Base-by-base conservation (phyloP, 2,888 invertebrate species). In the Acanthosoma haemorrhoidale region DNA sequence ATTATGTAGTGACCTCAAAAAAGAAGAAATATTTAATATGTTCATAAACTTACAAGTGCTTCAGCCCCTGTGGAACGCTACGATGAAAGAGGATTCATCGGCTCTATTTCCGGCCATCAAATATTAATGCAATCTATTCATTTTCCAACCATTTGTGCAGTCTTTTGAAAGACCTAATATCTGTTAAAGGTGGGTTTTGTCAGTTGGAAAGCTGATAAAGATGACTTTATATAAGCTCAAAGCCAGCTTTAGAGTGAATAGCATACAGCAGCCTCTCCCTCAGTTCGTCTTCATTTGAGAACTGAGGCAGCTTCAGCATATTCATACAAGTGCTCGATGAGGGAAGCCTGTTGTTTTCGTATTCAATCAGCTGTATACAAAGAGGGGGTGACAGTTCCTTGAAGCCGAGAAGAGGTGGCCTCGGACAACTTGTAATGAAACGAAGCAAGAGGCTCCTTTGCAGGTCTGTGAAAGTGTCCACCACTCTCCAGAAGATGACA, bases 291-390 rank as follows among this genome's bases (percentile, higher is more conserved):
- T 91, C 89, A 61, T 89, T 89, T 73, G 85, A 84, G 79, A 95
- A 94, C 78, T 95, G 91, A 0, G 98, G 98, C 76, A 99, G 84
- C 82, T 98, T 98, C 72, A 99, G 84, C 73, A 99, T 85, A 84
- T 99, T 98, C 89, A 99, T 94, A 79, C 98, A 99, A 4, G 99
- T 99, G 80, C 95, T 95, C 8, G 98, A 94, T 11, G 97, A 95
- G 0, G 98, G 98, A 78, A 99, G 86, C 13, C 96, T 87, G 79
- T 95, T 93, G 25, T 51, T 25, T 60, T 87, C 87, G 11, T 95
- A 96, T 69, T 93, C 94, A 72, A 92, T 91, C 32, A 71, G 58
- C 78, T 97, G 96, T 77, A 99, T 95, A 79, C 95, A 95, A 81
- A 99, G 97, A 2, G 94, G 90, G 9, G 99, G 98, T 81, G 94